Base-by-base conservation (phyloP, 2,888 invertebrate species). In the Anorthoa munda region DNA sequence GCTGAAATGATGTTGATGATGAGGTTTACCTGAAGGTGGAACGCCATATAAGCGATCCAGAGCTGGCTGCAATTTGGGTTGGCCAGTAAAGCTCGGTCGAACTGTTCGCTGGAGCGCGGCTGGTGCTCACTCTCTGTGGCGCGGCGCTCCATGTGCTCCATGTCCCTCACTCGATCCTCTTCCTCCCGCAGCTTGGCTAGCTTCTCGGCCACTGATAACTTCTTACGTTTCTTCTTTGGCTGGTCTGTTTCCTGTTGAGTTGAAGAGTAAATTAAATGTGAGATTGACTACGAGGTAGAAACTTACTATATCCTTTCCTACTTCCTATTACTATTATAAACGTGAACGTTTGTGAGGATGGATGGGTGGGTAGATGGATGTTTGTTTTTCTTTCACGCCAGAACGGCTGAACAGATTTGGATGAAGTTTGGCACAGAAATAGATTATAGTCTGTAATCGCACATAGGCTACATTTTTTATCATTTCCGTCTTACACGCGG, bases 41-140 rank as follows among this genome's bases (percentile, higher is more conserved):
- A 98, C 0, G 98, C 98, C 97, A 99, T 99, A 91, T 99, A 99
- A 58, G 98, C 97, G 21, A 99, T 97, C 99, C 99, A 99, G 71
- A 98, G 95, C 87, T 98, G 96, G 26, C 99, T 99, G 91, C 97
- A 97, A 92, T 98, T 97, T 0, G 99, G 99, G 82, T 97, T 26
- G 26, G 26, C 26, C 26, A 26, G 91, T 23, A 99, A 96, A 48
- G 98, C 95, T 51, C 98, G 96, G 88, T 99, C 99, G 93, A 98
- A 99, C 91, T 99, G 98, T 86, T 99, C 99, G 3, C 97, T 97
- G 64, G 97, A 98, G 88, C 98, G 97, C 50, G 99, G 98, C 66
- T 96, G 93, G 12, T 95, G 91, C 66, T 97, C 97, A 53, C 97
- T 96, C 90, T 98, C 97, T 1, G 97, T 97, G 83, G 98, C 97